Conservation (phyloP, 2,797 vertebrate genomes). For the Enteromius paludinosus region DNA sequence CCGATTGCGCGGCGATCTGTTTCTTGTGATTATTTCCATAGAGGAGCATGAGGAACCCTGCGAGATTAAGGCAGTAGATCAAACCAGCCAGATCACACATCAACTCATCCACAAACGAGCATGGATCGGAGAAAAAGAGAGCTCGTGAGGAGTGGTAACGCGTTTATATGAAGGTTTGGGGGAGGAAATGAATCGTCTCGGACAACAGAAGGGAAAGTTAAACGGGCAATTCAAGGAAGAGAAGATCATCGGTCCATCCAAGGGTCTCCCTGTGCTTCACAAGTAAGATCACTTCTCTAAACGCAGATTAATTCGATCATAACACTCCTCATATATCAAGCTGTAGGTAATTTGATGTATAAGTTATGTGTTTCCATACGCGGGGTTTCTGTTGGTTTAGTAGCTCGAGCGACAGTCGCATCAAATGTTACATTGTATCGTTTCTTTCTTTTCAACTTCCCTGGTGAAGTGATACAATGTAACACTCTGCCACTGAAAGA, state of each 20-base stretch:
- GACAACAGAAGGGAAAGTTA: constrained; percentile 77
- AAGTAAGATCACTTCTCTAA: constrained; percentile 58
- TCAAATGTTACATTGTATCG: constrained; percentile 16
- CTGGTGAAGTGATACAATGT: neutral
- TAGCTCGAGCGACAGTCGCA: neutral
- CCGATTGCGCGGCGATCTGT: constrained; percentile 45
- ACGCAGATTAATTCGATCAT: constrained; percentile 60
- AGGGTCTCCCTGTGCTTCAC: constrained; percentile 23
- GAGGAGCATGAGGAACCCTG: constrained; percentile 74
- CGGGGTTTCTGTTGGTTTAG: constrained; percentile 7
- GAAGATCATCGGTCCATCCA: neutral
- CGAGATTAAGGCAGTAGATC: constrained; percentile 68
- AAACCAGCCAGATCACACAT: constrained; percentile 52
- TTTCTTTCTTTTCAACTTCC: constrained; percentile 14
- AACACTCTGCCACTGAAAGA: neutral
- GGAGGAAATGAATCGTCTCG: constrained; percentile 66
- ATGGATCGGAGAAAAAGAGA: constrained; percentile 58
- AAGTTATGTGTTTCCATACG: neutral
- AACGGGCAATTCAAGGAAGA: constrained; percentile 57
- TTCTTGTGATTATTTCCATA: constrained; percentile 74
- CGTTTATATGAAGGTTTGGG: constrained; percentile 43
- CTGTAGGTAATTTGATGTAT: neutral
- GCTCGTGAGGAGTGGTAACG: constrained; percentile 49
- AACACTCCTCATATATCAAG: neutral
- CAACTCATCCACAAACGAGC: constrained; percentile 51